Base-by-base conservation (phyloP, 2,888 invertebrate species). In the Microplitis manilae region DNA sequence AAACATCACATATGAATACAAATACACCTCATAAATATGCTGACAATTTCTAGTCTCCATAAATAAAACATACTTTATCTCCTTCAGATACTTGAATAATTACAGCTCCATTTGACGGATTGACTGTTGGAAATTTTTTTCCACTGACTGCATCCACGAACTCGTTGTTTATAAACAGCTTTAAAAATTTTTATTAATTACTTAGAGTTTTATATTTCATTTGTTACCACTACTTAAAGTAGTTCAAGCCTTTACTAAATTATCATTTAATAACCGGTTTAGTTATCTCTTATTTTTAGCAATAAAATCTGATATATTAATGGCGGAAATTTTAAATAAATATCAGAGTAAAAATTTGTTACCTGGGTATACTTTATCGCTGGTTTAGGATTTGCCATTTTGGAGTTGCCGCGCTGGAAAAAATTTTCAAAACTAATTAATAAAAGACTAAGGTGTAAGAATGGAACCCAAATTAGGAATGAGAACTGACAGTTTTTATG, bases 91-190 rank as follows among this genome's bases (percentile, higher is more conserved):
- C 93, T 85, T 96, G 92, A 9, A 91, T 90, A 84, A 98, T 96
- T 83, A 94, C 93, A 84, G 93, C 91, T 79, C 94, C 96, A 84
- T 94, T 96, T 30, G 94, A 91, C 70, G 98, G 98, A 90, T 98
- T 97, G 83, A 95, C 88, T 5, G 96, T 95, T 30, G 94, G 91
- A 90, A 98, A 99, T 2, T 94, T 96, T 90, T 96, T 97, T 74
- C 96, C 95, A 87, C 95, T 96, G 38, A 92, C 93, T 0, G 98
- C 92, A 87, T 97, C 94, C 77, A 95, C 94, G 90, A 95, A 96
- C 87, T 95, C 94, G 89, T 96, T 96, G 91, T 95, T 94, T 89
- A 96, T 95, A 89, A 95, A 96, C 80, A 96, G 90, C 96, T 96
- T 86, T n/a, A 91, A 91, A 77, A 75, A 82, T 64, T 30, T 30